These are phyloP conservation scores for Aphidius ervi DNA, from an alignment of 1,140 invertebrate genomes.

Conservation along the genomic window DNA sequence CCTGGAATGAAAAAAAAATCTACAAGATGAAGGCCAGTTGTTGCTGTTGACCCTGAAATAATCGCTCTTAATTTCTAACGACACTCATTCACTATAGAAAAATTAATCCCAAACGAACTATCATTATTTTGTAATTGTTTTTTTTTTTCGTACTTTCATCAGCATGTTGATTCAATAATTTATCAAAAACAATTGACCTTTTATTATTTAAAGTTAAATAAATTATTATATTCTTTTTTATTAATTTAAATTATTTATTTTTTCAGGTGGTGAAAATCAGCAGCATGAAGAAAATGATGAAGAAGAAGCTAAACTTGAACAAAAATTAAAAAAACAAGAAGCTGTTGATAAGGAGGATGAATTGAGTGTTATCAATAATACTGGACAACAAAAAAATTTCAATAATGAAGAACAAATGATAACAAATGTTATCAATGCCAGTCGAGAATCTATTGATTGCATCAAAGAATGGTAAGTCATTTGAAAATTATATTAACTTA, in stretches of 20 bases:
- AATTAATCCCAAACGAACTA: no score
- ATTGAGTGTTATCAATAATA: conserved; percentile 13
- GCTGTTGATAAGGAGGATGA: conserved; percentile 18
- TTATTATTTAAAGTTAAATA: no score
- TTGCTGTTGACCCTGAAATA: no score
- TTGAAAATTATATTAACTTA: not conserved
- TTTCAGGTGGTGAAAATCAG: conserved; percentile 18
- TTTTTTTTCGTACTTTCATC: no score
- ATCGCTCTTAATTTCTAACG: no score
- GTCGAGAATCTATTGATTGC: conserved; percentile 16
- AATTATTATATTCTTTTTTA: not conserved
- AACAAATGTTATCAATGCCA: conserved; percentile 4
- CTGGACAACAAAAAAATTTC: not conserved
- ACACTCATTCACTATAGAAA: no score
- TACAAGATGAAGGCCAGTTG: no score
- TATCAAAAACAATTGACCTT: no score
- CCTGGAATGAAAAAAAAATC: no score
- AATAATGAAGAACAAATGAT: conserved; percentile 3
- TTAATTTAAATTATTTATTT: not conserved
- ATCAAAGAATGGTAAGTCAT: conserved; percentile 27
- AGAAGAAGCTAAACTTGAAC: conserved; percentile 7
- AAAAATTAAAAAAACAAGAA: conserved; percentile 18
- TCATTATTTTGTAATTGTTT: no score
- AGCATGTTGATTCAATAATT: no score
- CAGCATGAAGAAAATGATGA: conserved; percentile 12